Evolutionary conservation across 2,113 vertebrate genomes (phyloP).

Genomic region (Gopherus flavomarginatus): DNA sequence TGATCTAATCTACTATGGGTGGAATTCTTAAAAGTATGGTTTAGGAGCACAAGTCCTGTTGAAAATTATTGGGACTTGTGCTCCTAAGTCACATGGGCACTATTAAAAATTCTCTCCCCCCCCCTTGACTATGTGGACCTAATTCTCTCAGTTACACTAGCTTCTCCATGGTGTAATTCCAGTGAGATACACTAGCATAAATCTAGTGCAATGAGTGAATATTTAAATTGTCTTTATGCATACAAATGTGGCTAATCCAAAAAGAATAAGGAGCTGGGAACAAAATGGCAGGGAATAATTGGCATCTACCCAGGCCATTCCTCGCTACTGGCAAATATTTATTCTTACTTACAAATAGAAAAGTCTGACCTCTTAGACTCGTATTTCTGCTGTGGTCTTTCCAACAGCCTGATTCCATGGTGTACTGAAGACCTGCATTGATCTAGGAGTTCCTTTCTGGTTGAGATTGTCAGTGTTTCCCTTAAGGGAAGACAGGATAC

Average conservation of each 20-base stretch:
- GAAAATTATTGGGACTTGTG: not conserved
- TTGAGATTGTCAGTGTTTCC: not conserved
- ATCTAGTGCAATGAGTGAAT: not conserved
- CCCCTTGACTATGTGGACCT: not conserved
- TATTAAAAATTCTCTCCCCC: not conserved
- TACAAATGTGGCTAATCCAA: not conserved
- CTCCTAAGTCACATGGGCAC: not conserved
- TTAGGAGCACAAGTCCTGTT: accelerated
- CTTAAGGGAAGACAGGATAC: not conserved
- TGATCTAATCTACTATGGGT: not conserved
- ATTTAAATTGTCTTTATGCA: conserved; percentile 4
- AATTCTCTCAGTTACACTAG: not conserved
- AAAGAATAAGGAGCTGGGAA: conserved; percentile 6
- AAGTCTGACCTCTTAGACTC: not conserved
- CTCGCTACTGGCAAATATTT: not conserved
- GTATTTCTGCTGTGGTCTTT: not conserved
- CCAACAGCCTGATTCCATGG: not conserved
- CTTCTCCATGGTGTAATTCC: not conserved
- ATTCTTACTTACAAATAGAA: too few species aligned
- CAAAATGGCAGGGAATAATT: not conserved
- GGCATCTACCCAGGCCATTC: not conserved
- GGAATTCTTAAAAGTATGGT: not conserved
- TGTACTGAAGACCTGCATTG: not conserved
- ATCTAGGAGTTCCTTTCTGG: not conserved
- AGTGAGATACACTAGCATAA: not conserved